Evolutionary conservation across 2,113 vertebrate genomes (phyloP).

Genomic region (Myanophis thanlyinensis): DNA sequence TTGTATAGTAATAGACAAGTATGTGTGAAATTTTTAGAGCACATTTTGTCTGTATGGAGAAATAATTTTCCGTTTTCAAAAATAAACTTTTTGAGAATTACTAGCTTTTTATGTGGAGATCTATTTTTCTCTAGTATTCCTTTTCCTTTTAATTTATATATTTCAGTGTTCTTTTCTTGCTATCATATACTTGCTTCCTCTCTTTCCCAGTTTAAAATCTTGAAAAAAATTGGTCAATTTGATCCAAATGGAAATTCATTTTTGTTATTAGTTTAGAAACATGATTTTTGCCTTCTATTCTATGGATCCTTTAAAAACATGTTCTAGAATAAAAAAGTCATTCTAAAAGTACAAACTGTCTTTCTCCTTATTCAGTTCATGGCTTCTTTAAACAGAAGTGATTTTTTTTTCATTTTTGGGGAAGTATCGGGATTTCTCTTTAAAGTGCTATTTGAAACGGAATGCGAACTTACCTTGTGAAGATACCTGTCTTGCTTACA

Average conservation of each 20-base stretch:
- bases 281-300: neutral
- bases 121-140: neutral
- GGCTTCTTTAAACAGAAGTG: conserved; percentile 8
- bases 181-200: neutral
- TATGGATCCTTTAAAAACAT: neutral
- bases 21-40: neutral
- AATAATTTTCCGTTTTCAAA: neutral
- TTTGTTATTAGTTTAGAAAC: neutral
- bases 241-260: neutral
- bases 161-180: neutral
- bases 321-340: conserved; percentile 11
- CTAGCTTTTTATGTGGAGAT: neutral
- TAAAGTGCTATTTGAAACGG: neutral
- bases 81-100: neutral
- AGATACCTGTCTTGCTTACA: neutral
- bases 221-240: neutral
- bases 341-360: neutral
- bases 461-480: neutral
- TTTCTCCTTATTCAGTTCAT: neutral
- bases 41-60: neutral
- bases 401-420: neutral
- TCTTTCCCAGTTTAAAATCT: neutral
- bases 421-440: neutral
- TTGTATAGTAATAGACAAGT: neutral
- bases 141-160: neutral